Evolutionary conservation across 2,888 invertebrate genomes (phyloP).

Genomic region (Meandrusa payeni): DNA sequence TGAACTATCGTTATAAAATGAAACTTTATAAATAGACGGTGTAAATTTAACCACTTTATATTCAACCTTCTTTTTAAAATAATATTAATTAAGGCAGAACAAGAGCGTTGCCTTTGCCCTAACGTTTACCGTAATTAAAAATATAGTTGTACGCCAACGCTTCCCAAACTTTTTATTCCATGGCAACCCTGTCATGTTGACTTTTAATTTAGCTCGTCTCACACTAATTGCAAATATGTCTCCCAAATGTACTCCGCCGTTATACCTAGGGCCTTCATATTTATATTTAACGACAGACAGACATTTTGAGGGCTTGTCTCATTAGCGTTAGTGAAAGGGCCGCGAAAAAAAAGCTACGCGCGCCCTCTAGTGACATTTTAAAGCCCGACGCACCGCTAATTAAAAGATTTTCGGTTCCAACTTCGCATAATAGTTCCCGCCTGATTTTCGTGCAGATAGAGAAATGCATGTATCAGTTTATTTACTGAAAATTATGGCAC

Average conservation of each 20-base stretch:
- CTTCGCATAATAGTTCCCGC: conserved; percentile 29
- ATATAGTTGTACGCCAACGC: conserved; percentile 16
- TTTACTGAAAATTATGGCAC: no score
- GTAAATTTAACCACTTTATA: no score
- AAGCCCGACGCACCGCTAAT: conserved; percentile 46
- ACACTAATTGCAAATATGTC: conserved; percentile 26
- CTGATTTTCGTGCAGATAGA: conserved; percentile 17
- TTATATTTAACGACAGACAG: conserved; percentile 28
- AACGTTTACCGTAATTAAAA: conserved; percentile 7
- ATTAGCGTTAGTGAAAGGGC: conserved; percentile 50
- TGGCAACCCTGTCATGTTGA: conserved; percentile 15
- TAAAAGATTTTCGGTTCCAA: conserved; percentile 54
- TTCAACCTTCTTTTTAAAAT: no score
- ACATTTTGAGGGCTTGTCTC: conserved; percentile 56
- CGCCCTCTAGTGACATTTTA: conserved; percentile 33
- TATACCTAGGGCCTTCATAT: conserved; percentile 22
- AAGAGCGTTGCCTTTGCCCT: conserved; percentile 5
- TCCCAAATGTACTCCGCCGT: conserved; percentile 23
- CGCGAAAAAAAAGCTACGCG: conserved; percentile 31
- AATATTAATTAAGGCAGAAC: conserved; percentile 5
- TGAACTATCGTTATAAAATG: no score
- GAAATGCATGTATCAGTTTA: no score
- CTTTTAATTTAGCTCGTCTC: conserved; percentile 23
- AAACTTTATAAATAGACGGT: no score
- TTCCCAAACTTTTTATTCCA: conserved; percentile 7